Percentiles rank a stretch among this genome's conserved stretches.
Conservation (phyloP, 2,113 vertebrate genomes). For the Ptilorrhoa leucosticta region DNA sequence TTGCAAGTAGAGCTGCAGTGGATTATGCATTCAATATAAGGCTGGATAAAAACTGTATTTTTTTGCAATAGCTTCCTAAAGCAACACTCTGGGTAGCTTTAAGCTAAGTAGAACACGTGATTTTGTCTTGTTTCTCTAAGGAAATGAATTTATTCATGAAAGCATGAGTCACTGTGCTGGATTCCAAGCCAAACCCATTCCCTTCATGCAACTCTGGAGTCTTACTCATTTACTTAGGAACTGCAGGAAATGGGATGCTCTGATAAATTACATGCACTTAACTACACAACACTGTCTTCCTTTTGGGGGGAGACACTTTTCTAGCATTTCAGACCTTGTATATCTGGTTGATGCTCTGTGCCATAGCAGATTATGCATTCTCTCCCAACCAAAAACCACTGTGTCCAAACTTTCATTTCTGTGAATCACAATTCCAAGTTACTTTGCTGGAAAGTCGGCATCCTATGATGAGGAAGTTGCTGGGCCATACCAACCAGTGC, state of each 20-base stretch:
- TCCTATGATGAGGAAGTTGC: background rate
- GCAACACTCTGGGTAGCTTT: background rate
- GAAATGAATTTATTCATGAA: background rate
- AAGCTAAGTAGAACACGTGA: background rate
- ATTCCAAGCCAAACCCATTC: background rate
- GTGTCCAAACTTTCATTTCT: background rate
- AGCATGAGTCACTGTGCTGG: background rate
- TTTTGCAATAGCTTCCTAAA: background rate
- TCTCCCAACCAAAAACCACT: background rate
- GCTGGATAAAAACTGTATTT: background rate
- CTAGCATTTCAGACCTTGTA: background rate
- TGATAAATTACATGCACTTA: background rate
- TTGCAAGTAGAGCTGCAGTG: background rate
- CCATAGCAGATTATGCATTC: background rate
- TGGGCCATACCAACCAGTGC: background rate
- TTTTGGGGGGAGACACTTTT: background rate
- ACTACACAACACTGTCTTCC: background rate
- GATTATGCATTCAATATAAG: background rate
- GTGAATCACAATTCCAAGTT: background rate
- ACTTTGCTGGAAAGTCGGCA: background rate
- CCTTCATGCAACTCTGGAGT: background rate
- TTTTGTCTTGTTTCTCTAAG: background rate
- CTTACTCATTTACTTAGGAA: background rate
- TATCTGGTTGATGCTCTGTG: background rate
- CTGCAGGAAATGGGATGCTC: background rate